Evolutionary conservation across 2,113 vertebrate genomes (phyloP).

Genomic region (Mormoops blainvillei): DNA sequence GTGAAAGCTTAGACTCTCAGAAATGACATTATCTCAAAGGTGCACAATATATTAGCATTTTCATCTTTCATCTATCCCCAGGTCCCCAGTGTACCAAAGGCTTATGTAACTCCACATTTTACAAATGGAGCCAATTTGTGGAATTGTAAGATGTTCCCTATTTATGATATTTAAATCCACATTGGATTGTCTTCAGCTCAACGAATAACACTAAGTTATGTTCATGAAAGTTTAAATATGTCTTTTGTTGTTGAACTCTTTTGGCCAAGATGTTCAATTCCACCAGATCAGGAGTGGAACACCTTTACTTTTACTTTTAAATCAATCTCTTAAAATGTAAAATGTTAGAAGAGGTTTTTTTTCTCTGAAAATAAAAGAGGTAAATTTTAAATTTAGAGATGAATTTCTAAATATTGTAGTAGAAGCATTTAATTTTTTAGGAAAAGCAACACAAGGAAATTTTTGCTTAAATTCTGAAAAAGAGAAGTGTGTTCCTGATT

Average conservation of each 20-base stretch:
- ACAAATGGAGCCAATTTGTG: not conserved
- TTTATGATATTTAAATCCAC: not conserved
- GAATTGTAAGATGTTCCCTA: not conserved
- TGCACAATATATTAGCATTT: not conserved
- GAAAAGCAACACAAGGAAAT: not conserved
- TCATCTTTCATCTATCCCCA: not conserved
- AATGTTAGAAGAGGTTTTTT: not conserved
- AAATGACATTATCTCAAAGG: not conserved
- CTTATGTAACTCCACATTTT: not conserved
- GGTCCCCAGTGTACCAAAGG: not conserved
- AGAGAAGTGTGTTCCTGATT: not conserved
- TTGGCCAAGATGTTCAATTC: not conserved
- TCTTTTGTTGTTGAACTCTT: not conserved
- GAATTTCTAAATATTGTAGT: not conserved
- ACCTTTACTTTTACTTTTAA: not conserved
- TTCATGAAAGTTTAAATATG: not conserved
- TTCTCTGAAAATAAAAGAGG: not conserved
- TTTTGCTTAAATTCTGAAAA: not conserved
- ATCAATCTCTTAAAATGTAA: not conserved
- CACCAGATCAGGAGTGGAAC: not conserved
- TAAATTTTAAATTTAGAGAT: not conserved
- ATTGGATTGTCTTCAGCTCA: not conserved
- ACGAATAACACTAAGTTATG: not conserved
- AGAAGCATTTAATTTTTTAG: not conserved
- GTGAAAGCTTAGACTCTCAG: not conserved